These are phyloP conservation scores for Acrocera orbiculus DNA, from an alignment of 2,888 invertebrate genomes.

Conservation along the genomic window DNA sequence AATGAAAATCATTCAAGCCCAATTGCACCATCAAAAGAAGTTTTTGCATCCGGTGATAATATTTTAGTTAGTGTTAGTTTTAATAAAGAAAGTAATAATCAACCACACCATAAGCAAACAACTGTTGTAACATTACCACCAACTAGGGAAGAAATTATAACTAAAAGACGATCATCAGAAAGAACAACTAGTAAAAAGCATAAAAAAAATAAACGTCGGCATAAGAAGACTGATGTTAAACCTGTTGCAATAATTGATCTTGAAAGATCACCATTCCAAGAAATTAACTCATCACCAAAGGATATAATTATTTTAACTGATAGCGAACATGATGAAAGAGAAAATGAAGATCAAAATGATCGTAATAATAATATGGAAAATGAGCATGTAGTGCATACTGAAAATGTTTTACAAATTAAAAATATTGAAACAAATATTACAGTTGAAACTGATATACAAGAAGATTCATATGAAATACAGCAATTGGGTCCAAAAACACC, in stretches of 20 bases:
- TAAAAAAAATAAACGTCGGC: conserved; percentile 26
- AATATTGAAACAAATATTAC: conserved; percentile 3
- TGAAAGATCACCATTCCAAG: conserved; percentile 69
- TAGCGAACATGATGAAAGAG: conserved; percentile 41
- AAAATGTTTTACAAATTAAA: conserved; percentile 3
- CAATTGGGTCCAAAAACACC: conserved; percentile 54
- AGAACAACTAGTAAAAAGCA: conserved; percentile 20
- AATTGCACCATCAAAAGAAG: conserved; percentile 61
- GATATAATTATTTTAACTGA: conserved; percentile 72
- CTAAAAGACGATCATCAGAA: conserved; percentile 14
- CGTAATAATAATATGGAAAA: conserved; percentile 12
- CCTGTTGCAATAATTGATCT: conserved; percentile 75
- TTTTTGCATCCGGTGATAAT: conserved; percentile 83
- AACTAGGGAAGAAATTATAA: conserved; percentile 24
- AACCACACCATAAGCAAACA: conserved; percentile 24
- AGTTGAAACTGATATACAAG: conserved; percentile 10
- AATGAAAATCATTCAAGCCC: conserved; percentile 21
- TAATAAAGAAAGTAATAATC: conserved; percentile 39
- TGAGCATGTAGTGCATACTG: conserved; percentile 15
- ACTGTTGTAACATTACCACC: conserved; percentile 28
- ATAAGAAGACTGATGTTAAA: conserved; percentile 37
- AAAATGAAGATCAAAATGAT: neutral
- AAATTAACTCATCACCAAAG: conserved; percentile 60
- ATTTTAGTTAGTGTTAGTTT: conserved; percentile 86
- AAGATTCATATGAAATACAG: conserved; percentile 14